These are phyloP conservation scores for Porites lutea DNA, from an alignment of 64 coral and sea anemone genomes.

Conservation along the genomic window DNA sequence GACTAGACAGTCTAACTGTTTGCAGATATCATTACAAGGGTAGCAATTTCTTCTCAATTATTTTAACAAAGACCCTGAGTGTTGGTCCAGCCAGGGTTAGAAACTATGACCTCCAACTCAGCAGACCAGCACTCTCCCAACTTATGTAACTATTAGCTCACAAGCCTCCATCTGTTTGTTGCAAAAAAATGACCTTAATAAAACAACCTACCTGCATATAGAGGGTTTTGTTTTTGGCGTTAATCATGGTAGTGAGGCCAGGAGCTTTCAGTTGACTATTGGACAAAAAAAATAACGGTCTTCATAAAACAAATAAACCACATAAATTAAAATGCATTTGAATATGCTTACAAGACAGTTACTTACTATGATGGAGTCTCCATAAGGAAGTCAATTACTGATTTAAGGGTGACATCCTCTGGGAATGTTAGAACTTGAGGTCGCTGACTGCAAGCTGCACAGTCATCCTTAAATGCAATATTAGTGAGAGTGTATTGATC, in stretches of 20 bases:
- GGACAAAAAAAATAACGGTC: neutral
- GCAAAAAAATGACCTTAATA: neutral
- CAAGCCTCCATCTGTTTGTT: no score
- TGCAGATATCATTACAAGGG: no score
- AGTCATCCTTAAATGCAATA: slow-evolving; percentile 89
- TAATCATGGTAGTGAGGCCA: slow-evolving; percentile 88
- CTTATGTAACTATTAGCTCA: no score
- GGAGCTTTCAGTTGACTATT: slow-evolving; percentile 98
- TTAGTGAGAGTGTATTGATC: no score
- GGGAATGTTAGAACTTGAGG: slow-evolving; percentile 86
- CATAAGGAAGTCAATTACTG: slow-evolving; percentile 76
- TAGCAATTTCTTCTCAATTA: no score
- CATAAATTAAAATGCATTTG: neutral
- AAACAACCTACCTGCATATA: slow-evolving; percentile 87
- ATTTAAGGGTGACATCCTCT: slow-evolving; percentile 80
- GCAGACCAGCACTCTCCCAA: no score
- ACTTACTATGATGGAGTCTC: slow-evolving; percentile 90
- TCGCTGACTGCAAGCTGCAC: slow-evolving; percentile 90
- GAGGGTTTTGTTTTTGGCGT: slow-evolving; percentile 96
- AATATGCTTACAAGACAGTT: no score
- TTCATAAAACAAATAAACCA: neutral
- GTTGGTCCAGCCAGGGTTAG: no score
- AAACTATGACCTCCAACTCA: no score
- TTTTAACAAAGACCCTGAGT: no score
- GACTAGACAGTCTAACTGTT: no score